Conservation (phyloP, 1,140 invertebrate genomes). For the Halictus rubicundus region DNA sequence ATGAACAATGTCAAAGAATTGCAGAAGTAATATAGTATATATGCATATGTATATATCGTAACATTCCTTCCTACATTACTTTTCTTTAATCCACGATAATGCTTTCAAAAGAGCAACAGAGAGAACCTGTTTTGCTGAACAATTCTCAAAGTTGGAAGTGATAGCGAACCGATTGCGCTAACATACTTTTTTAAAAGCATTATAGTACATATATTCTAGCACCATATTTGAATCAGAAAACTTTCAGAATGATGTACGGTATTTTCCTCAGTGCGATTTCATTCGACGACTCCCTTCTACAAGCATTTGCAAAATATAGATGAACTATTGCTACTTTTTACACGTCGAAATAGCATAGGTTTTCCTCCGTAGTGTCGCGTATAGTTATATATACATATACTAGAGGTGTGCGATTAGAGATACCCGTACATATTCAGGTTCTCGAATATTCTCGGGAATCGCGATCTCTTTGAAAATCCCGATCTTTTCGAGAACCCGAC, state of each 20-base stretch:
- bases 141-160: background rate
- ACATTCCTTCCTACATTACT: background rate
- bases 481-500: no score
- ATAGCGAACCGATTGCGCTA: background rate
- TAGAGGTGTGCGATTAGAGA: no score
- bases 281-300: background rate
- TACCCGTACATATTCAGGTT: no score
- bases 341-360: no score
- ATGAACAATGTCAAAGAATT: background rate
- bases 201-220: conserved; percentile 18
- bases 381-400: no score
- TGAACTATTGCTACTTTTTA: no score
- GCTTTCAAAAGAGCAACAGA: background rate
- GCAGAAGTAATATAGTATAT: conserved; percentile 6
- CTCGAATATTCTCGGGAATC: no score
- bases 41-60: background rate
- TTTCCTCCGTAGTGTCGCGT: no score
- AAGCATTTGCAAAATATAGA: background rate
- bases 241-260: background rate
- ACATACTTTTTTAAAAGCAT: background rate
- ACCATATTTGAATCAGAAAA: conserved; percentile 19
- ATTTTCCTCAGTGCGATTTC: background rate
- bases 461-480: no score
- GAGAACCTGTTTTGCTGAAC: background rate
- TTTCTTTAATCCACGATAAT: background rate